Conservation (phyloP, 1,140 invertebrate genomes). For the Episyrphus balteatus region DNA sequence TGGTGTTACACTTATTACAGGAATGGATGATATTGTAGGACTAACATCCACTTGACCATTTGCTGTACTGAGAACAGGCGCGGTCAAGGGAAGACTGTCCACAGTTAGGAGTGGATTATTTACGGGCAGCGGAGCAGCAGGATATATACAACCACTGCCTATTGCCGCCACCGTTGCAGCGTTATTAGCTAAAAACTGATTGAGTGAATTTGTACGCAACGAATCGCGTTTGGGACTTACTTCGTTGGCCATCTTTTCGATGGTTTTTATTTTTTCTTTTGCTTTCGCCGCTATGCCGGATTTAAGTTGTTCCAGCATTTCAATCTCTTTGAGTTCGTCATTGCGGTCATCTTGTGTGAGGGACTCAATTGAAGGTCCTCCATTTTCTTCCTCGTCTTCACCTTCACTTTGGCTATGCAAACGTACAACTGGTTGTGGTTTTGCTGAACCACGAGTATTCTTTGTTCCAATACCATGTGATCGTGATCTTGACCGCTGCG, state of each 20-base stretch:
- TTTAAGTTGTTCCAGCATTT: conserved; percentile 50
- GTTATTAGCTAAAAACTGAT: conserved; percentile 34
- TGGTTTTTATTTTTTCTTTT: conserved; percentile 40
- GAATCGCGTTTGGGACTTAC: conserved; percentile 8
- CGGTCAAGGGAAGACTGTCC: not conserved
- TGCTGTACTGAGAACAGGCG: conserved; percentile 22
- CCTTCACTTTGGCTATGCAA: conserved; percentile 51
- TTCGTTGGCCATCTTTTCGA: conserved; percentile 40
- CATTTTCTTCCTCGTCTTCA: conserved; percentile 39
- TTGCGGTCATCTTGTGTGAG: conserved; percentile 11
- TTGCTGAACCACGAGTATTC: not conserved
- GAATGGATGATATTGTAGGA: conserved; percentile 12
- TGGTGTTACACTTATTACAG: conserved; percentile 1
- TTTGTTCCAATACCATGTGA: too few species aligned
- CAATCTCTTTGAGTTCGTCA: conserved; percentile 42
- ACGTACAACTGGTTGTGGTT: conserved; percentile 44
- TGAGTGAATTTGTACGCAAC: conserved; percentile 31
- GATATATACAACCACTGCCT: too few species aligned
- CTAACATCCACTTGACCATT: conserved; percentile 22
- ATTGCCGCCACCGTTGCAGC: conserved; percentile 11
- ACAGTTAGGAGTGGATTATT: not conserved
- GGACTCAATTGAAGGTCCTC: conserved; percentile 6
- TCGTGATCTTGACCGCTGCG: too few species aligned
- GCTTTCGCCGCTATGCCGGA: conserved; percentile 52
- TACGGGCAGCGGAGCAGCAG: too few species aligned